Conservation (phyloP, 2,888 invertebrate genomes). For the Thera britannica region DNA sequence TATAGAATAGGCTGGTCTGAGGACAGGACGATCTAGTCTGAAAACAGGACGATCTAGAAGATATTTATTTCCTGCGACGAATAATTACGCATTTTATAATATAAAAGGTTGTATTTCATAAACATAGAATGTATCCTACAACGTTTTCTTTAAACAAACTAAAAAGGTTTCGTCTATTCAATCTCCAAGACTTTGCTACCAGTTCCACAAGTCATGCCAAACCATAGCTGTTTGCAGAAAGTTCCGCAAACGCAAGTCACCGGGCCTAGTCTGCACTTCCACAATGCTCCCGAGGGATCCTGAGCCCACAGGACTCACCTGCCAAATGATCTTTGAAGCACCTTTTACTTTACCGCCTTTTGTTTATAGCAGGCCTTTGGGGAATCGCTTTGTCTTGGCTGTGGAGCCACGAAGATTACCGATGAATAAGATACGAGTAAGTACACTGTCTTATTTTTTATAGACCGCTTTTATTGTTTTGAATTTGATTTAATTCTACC, state of each 20-base stretch:
- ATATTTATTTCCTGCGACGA: too few species aligned
- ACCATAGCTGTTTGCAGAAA: conserved; percentile 9
- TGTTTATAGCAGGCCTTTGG: conserved; percentile 51
- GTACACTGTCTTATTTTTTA: not conserved
- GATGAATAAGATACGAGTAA: not conserved
- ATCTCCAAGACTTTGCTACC: conserved; percentile 6
- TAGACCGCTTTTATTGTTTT: not conserved
- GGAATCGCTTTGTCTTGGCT: conserved; percentile 25
- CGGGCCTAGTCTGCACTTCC: conserved; percentile 43
- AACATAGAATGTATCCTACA: too few species aligned
- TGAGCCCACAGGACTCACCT: conserved; percentile 60
- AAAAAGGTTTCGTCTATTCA: conserved; percentile 2
- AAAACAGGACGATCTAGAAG: too few species aligned
- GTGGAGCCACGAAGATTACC: conserved; percentile 4
- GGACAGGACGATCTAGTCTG: too few species aligned
- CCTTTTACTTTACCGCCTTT: conserved; percentile 72
- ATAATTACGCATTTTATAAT: too few species aligned
- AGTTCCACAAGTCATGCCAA: conserved; percentile 18
- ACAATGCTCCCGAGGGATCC: conserved; percentile 64
- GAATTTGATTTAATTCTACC: too few species aligned
- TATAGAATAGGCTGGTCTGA: too few species aligned
- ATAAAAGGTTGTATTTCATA: too few species aligned
- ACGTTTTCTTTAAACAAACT: not conserved
- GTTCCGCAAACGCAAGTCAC: conserved; percentile 35
- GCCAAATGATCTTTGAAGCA: conserved; percentile 59